Evolutionary conservation across 2,113 vertebrate species (phyloP), one percentile per base, ranked within the genome.

Genomic region (Willisornis vidua): DNA sequence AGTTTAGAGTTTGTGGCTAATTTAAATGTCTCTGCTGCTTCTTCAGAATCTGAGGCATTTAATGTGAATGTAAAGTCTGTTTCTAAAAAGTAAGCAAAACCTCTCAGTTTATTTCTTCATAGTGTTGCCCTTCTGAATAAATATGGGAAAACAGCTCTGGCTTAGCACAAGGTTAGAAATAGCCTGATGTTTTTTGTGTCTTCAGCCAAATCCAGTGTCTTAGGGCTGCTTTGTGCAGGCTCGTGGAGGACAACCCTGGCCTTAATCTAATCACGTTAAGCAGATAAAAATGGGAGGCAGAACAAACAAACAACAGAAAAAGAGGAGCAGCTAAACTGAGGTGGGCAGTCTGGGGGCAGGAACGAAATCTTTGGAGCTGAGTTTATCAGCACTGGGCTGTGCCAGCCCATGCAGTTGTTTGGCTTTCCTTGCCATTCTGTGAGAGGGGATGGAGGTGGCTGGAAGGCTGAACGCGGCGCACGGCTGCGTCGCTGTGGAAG

Each of bases 21-120:
- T 88, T 93, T 77, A 89, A 90, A 19, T 93, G 71, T 57, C 92
- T 84, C 4, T 84, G 23, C 33, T 78, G 17, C 52, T 86, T 16
- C 51, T 77, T 86, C 24, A 63, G 57, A 67, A 76, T 81, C 68
- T 35, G 33, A 63, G 31, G 19, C 41, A 51, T 12, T 54, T 45
- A 46, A 14, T 12, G 14, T 51, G 43, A 72, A n/a, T 71, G 24
- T 71, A 6, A 88, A 90, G n/a, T 35, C n/a, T 72, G 22, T 7
- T 94, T 65, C 46, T 19, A 67, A 84, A 78, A 82, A 33, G 18
- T 66, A 80, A 77, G 55, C 39, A 43, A 68, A 85, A n/a, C 14
- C 26, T 79, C 22, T 82, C 17, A 6, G 52, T 84, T 79, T 59
- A 23, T 81, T 90, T 93, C 29, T 66, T 84, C 12, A 18, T 49